Conservation (phyloP, 2,113 vertebrate genomes). For the Pipra filicauda region DNA sequence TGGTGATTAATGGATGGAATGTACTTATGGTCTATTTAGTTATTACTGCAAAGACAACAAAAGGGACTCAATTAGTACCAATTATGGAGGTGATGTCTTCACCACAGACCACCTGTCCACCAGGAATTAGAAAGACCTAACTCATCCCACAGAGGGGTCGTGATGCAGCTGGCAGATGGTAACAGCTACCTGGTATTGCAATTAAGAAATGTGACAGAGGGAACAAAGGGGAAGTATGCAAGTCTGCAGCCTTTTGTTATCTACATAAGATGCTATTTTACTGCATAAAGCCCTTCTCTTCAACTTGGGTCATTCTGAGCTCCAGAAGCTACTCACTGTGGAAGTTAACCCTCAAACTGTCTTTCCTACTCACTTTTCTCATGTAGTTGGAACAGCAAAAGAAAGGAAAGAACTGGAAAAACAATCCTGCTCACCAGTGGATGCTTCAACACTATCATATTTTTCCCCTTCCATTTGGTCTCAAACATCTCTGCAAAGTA, state of each 20-base stretch:
- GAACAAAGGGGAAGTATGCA: background rate
- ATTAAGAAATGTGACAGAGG: background rate
- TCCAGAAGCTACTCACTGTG: background rate
- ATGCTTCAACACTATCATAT: conserved; percentile 88
- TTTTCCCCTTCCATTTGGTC: conserved; percentile 93
- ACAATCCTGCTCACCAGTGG: conserved; percentile 81
- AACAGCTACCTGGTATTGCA: background rate
- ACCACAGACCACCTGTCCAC: conserved; percentile 42
- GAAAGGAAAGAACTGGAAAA: background rate
- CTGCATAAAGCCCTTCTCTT: background rate
- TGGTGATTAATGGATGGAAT: background rate
- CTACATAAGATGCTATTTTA: background rate
- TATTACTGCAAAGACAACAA: conserved; percentile 22
- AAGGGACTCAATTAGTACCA: conserved; percentile 30
- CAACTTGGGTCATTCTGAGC: background rate
- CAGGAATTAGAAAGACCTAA: conserved; percentile 13
- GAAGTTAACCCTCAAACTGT: background rate
- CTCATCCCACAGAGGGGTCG: background rate
- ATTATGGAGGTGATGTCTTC: conserved; percentile 6
- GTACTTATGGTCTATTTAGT: conserved; percentile 4
- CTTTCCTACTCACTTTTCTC: background rate
- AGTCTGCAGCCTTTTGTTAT: background rate
- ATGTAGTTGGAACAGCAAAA: background rate
- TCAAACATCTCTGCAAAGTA: conserved; percentile 97
- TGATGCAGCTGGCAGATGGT: conserved; percentile 13